Evolutionary conservation across 92 coral and sea anemone genomes (phyloP), one percentile per base, ranked within the genome.

Genomic region (Phenganax subtilis): DNA sequence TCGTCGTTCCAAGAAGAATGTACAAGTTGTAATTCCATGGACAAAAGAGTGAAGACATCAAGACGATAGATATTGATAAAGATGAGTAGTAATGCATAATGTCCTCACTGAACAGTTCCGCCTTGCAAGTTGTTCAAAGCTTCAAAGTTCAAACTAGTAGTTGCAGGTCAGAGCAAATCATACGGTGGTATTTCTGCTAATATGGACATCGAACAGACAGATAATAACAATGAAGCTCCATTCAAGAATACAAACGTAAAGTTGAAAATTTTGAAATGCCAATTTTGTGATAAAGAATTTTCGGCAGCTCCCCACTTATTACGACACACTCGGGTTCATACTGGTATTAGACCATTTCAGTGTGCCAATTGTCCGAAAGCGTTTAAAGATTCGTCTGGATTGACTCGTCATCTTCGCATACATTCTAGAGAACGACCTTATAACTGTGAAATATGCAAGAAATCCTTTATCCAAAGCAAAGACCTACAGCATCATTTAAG

Each of bases 271-370:
- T 62, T 60, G 15, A 60, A 61, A 37, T 77, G 82, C 71, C 54
- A 15, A 11, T 57, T 51, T 31, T 77, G 82, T 52, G 57, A 37
- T 59, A 77, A 77, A 61, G 69, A 37, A 77, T 77, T 77, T 25
- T 51, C 63, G 7, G 6, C 65, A 7, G 52, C 57, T 31, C 71
- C 56, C 7, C 82, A 77, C 58, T 44, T 77, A 44, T 10, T 56
- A 8, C 54, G 82, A 20, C 82, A 77, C 37, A 77, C 51, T 37
- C 71, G 72, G 8, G 82, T 77, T 77, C 82, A 77, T 61, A 57
- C 82, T 28, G 71, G 82, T 14, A 25, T 57, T 10, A 59, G 72
- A 77, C 82, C 82, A 0, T 77, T 77, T 44, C 60, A 17, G 52
- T 77, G 82, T 77, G 71, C 31, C 16, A 52, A 56, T 31, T 77